Percentiles rank a stretch among this genome's conserved stretches.
These are phyloP conservation scores for Enoplosus armatus DNA, from an alignment of 2,797 vertebrate genomes.

Conservation along the genomic window DNA sequence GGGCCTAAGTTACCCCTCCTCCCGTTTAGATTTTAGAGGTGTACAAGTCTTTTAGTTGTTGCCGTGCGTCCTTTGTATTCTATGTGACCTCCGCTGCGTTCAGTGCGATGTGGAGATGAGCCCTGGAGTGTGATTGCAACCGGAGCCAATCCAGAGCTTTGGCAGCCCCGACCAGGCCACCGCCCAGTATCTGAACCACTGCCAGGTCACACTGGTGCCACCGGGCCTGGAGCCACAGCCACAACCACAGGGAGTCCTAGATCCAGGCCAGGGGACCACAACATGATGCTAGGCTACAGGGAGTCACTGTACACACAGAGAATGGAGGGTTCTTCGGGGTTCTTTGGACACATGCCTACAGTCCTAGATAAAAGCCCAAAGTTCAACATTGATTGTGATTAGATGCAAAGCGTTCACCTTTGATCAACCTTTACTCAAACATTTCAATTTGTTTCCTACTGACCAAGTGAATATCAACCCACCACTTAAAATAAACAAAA, in stretches of 20 bases:
- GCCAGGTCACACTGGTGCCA: conserved; percentile 59
- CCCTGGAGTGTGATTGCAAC: conserved; percentile 23
- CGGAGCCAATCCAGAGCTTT: conserved; percentile 49
- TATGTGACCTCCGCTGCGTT: conserved; percentile 19
- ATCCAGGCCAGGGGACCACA: conserved; percentile 48
- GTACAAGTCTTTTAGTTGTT: background rate
- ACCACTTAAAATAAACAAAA: conserved; percentile 9
- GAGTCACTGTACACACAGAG: conserved; percentile 11
- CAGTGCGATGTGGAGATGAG: conserved; percentile 20
- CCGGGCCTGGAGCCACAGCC: conserved; percentile 45
- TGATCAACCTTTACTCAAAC: background rate
- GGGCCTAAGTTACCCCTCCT: conserved; percentile 13
- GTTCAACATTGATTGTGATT: background rate
- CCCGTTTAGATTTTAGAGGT: conserved; percentile 22
- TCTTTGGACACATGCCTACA: background rate
- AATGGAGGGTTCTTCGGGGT: conserved; percentile 5
- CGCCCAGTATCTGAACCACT: conserved; percentile 50
- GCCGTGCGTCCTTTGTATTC: background rate
- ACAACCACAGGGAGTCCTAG: conserved; percentile 53
- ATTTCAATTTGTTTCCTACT: background rate
- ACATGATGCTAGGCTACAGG: conserved; percentile 32
- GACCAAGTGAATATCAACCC: conserved; percentile 9
- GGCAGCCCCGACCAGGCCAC: conserved; percentile 49
- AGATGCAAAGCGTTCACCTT: background rate
- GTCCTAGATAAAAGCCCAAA: background rate